Conservation (phyloP, 2,888 invertebrate species). For the Eilema caniola region DNA sequence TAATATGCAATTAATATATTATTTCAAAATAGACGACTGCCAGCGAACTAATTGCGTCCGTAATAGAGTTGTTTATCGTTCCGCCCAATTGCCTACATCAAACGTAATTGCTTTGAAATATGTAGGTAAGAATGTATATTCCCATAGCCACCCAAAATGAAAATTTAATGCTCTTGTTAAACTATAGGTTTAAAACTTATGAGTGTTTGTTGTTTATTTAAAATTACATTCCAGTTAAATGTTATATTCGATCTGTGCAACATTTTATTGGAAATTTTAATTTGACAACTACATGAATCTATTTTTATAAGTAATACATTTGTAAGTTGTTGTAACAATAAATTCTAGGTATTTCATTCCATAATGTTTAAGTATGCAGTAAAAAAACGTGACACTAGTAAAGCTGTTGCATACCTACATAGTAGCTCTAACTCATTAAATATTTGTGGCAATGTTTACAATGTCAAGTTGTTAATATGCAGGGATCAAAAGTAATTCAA, state of each 20-base stretch:
- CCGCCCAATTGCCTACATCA: slow-evolving; percentile 65
- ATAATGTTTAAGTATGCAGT: slow-evolving; percentile 7
- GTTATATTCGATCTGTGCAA: slow-evolving; percentile 27
- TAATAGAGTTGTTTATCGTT: slow-evolving; percentile 74
- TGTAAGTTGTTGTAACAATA: too few species aligned
- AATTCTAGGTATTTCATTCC: slow-evolving; percentile 12
- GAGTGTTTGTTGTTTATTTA: slow-evolving; percentile 57
- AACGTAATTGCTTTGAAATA: slow-evolving; percentile 68
- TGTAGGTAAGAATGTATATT: slow-evolving; percentile 54
- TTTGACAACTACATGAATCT: slow-evolving; percentile 39
- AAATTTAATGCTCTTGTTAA: slow-evolving; percentile 50
- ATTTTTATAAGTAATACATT: slow-evolving; percentile 32
- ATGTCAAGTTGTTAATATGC: slow-evolving; percentile 43
- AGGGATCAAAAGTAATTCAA: slow-evolving; percentile 63
- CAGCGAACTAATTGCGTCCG: slow-evolving; percentile 74
- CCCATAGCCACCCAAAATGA: slow-evolving; percentile 63
- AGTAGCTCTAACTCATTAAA: slow-evolving; percentile 13
- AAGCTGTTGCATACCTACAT: slow-evolving; percentile 19
- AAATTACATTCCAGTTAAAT: slow-evolving; percentile 58
- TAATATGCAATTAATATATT: slow-evolving; percentile 18
- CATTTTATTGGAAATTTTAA: slow-evolving; percentile 51
- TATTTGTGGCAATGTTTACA: slow-evolving; percentile 28
- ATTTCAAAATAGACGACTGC: slow-evolving; percentile 48
- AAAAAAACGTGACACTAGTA: slow-evolving; percentile 15
- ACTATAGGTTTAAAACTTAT: slow-evolving; percentile 32